These are phyloP conservation scores for Chirona hameri DNA, from an alignment of 2,888 invertebrate genomes.

Conservation along the genomic window DNA sequence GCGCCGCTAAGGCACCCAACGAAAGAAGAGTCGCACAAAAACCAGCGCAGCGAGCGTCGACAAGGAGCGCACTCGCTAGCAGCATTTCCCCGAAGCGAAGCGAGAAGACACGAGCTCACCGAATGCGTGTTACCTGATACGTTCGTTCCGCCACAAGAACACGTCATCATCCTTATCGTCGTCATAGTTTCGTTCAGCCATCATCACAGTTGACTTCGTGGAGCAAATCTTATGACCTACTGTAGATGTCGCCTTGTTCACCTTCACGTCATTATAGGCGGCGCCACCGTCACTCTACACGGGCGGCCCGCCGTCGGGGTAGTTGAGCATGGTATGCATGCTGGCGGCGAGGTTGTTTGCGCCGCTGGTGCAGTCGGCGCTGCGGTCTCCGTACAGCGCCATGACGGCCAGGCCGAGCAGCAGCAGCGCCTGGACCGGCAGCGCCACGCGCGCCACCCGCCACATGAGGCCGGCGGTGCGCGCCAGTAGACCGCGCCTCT, in stretches of 20 bases:
- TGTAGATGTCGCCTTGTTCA: neutral
- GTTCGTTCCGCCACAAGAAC: neutral
- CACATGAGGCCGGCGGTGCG: neutral
- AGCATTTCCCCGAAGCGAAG: neutral
- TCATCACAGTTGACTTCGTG: neutral
- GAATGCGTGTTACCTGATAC: neutral
- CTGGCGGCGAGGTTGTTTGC: conserved; percentile 10
- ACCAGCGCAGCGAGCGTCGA: neutral
- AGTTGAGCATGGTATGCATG: conserved; percentile 23
- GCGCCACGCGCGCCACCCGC: conserved; percentile 26
- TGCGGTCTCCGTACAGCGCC: conserved; percentile 24
- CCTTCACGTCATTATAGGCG: neutral
- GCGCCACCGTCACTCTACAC: neutral
- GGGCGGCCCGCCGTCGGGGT: conserved; percentile 9
- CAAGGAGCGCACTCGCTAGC: neutral
- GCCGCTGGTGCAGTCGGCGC: neutral
- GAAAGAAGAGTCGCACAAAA: neutral
- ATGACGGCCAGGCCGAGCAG: conserved; percentile 28
- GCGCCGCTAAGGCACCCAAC: neutral
- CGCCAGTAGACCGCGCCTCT: neutral
- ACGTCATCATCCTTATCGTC: neutral
- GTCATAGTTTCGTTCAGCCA: neutral
- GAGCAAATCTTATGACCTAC: neutral
- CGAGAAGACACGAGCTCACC: neutral
- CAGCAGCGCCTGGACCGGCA: conserved; percentile 32